These are phyloP conservation scores for Drosophila siamana DNA, from an alignment of 2,888 invertebrate species.

Conservation along the genomic window DNA sequence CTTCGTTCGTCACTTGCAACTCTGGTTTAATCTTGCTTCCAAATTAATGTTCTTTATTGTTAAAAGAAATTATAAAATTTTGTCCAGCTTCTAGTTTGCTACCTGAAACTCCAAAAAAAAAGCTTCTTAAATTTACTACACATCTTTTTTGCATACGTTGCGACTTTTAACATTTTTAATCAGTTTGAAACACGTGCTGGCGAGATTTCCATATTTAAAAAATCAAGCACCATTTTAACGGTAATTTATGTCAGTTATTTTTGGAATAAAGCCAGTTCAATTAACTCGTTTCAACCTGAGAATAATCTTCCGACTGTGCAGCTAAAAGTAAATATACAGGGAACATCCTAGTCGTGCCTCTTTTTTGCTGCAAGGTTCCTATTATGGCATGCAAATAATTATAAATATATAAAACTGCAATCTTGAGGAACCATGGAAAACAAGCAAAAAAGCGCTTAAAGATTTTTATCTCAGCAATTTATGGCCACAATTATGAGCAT, in stretches of 20 bases:
- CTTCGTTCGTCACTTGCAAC: constrained; percentile 2
- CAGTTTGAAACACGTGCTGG: too few species aligned
- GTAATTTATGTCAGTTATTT: too few species aligned
- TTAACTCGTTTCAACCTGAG: too few species aligned
- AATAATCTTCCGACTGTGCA: too few species aligned
- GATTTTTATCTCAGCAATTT: background rate
- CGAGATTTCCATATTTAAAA: too few species aligned
- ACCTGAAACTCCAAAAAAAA: too few species aligned
- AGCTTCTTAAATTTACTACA: too few species aligned
- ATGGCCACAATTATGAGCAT: background rate
- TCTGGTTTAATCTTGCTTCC: background rate
- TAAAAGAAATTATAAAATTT: background rate
- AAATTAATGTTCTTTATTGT: background rate
- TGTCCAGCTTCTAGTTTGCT: too few species aligned
- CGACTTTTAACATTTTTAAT: too few species aligned
- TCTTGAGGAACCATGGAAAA: background rate
- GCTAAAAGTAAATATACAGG: background rate
- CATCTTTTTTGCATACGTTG: too few species aligned
- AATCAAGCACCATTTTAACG: too few species aligned
- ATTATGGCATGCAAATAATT: background rate
- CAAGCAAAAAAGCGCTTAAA: background rate
- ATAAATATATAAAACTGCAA: constrained; percentile 2
- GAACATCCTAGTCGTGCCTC: background rate
- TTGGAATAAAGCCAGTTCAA: too few species aligned
- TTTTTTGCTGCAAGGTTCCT: background rate